phyloP scores from a whole-genome alignment of 1,140 invertebrate genomes.

The Bathynomus jamesi region DNA sequence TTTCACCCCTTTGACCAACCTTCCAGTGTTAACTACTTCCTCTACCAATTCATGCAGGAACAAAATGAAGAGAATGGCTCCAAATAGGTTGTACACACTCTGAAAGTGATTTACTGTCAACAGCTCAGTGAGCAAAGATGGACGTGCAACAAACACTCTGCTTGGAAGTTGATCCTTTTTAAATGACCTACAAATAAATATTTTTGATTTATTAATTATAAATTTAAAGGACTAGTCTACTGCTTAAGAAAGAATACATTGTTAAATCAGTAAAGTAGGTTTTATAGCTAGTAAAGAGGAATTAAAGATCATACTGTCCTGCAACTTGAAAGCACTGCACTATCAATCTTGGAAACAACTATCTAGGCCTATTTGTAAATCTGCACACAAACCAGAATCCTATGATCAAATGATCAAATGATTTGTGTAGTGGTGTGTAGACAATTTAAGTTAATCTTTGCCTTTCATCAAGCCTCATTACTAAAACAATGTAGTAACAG shows the following conservation, averaged over 20 bases:
- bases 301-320: too few species aligned
- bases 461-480: too few species aligned
- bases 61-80: constrained; percentile 64
- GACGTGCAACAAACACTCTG: constrained; percentile 59
- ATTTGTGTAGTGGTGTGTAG: too few species aligned
- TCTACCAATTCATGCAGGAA: constrained; percentile 60
- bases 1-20: constrained; percentile 56
- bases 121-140: constrained; percentile 69
- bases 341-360: too few species aligned
- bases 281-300: too few species aligned
- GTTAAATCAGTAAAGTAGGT: not conserved
- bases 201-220: not conserved
- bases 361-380: too few species aligned
- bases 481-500: too few species aligned
- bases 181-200: not conserved
- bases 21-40: constrained; percentile 63
- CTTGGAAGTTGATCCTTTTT: constrained; percentile 40
- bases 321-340: not conserved
- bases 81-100: constrained; percentile 75
- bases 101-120: constrained; percentile 68
- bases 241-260: not conserved
- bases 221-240: not conserved
- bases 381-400: too few species aligned
- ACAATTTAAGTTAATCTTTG: too few species aligned
- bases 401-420: too few species aligned